phyloP scores from a whole-genome alignment of 2,888 invertebrate species.

The Caradrina clavipalpis region DNA sequence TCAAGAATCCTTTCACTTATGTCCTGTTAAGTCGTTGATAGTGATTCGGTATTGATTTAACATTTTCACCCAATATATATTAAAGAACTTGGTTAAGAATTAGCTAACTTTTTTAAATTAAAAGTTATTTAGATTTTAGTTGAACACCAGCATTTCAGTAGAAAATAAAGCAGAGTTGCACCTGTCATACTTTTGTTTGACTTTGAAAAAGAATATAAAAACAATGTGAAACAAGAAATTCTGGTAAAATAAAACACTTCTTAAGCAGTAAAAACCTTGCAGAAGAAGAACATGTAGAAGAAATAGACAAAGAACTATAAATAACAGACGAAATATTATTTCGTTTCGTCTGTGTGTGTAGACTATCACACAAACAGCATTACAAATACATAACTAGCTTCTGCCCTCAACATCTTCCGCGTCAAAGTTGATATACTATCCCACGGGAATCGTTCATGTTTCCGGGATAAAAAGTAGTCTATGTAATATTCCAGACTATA shows the following conservation, averaged over 20 bases:
- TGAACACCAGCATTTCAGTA: neutral
- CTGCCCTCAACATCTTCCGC: no score
- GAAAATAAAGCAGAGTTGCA: neutral
- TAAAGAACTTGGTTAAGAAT: neutral
- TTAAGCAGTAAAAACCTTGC: no score
- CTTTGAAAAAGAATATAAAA: neutral
- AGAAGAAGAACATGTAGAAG: no score
- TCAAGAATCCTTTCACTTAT: conserved; percentile 23
- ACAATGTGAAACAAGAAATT: neutral
- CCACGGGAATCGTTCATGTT: no score
- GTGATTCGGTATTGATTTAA: neutral
- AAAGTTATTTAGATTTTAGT: neutral
- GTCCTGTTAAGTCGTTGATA: neutral
- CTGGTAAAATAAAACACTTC: no score
- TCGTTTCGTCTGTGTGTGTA: no score
- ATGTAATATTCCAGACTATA: no score
- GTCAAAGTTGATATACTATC: no score
- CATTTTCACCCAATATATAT: neutral
- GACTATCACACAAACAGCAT: no score
- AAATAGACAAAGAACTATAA: neutral
- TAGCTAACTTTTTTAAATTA: neutral
- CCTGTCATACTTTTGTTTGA: no score
- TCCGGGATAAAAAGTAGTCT: no score
- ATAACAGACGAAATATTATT: neutral
- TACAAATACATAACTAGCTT: no score